Conservation (phyloP, 2,113 vertebrate species). For the Diadophis punctatus region DNA sequence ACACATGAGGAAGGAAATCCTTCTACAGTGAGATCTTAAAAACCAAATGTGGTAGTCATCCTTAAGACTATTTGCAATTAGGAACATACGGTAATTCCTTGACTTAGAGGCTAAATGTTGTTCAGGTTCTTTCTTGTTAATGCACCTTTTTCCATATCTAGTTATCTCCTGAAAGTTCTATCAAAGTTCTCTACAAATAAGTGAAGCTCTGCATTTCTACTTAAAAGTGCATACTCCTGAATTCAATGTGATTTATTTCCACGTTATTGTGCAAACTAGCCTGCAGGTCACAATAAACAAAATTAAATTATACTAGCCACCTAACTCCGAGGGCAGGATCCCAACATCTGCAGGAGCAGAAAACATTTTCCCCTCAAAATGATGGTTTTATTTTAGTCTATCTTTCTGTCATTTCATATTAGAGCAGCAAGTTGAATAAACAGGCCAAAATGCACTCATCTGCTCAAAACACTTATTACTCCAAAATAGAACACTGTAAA, state of each 20-base stretch:
- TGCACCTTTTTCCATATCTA: not conserved
- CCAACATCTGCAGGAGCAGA: constrained; percentile 12
- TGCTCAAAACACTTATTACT: constrained; percentile 27
- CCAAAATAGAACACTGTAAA: not conserved
- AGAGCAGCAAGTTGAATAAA: constrained; percentile 22
- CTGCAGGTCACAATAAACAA: not conserved
- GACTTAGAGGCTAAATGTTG: not conserved
- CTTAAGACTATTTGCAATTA: not conserved
- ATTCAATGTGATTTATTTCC: not conserved
- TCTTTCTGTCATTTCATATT: constrained; percentile 29
- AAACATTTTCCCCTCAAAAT: constrained; percentile 5
- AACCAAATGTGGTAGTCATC: not conserved
- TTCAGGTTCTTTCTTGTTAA: not conserved
- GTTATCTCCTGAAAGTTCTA: not conserved
- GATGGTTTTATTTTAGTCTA: not conserved
- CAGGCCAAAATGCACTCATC: constrained; percentile 29
- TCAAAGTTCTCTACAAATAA: not conserved
- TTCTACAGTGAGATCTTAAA: not conserved
- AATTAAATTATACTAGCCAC: not conserved
- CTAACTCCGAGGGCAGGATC: not conserved
- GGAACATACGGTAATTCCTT: not conserved
- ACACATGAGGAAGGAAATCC: not conserved
- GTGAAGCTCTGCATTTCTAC: not conserved
- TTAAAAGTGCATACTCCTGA: not conserved
- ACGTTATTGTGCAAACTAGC: not conserved